Percentiles rank a stretch among this genome's conserved stretches.
phyloP scores from a whole-genome alignment of 2,888 invertebrate genomes.

The Sarcophaga caerulescens region DNA sequence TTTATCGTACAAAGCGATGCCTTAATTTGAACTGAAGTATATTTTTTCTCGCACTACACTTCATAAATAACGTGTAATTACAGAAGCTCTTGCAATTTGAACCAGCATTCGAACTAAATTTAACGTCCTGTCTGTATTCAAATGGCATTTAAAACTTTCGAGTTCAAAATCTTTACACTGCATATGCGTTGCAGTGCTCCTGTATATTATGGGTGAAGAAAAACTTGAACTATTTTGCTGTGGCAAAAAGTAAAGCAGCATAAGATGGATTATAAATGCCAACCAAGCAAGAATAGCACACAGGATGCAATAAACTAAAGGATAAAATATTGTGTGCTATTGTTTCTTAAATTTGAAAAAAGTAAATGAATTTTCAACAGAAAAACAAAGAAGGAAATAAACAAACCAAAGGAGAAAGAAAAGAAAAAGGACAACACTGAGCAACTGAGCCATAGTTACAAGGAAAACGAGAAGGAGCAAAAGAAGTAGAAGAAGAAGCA shows the following conservation, averaged over 20 bases:
- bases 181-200: background rate
- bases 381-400: background rate
- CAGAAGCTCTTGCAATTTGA: too few relatives aligned
- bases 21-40: too few relatives aligned
- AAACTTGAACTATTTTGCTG: slow-evolving; percentile 10
- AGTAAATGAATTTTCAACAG: background rate
- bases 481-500: background rate
- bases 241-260: background rate
- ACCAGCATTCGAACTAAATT: too few relatives aligned
- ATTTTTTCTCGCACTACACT: too few relatives aligned
- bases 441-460: too few relatives aligned
- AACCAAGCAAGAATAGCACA: slow-evolving; percentile 13
- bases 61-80: too few relatives aligned
- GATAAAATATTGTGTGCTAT: slow-evolving; percentile 45
- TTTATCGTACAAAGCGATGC: too few relatives aligned
- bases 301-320: slow-evolving; percentile 49
- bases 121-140: too few relatives aligned
- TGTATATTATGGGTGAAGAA: background rate
- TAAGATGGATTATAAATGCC: background rate
- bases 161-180: too few relatives aligned
- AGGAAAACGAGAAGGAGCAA: too few relatives aligned
- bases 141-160: too few relatives aligned
- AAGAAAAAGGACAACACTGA: slow-evolving; percentile 18
- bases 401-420: background rate
- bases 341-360: slow-evolving; percentile 17